phyloP scores from a whole-genome alignment of 1,140 invertebrate species.

The Trichogramma pretiosum region DNA sequence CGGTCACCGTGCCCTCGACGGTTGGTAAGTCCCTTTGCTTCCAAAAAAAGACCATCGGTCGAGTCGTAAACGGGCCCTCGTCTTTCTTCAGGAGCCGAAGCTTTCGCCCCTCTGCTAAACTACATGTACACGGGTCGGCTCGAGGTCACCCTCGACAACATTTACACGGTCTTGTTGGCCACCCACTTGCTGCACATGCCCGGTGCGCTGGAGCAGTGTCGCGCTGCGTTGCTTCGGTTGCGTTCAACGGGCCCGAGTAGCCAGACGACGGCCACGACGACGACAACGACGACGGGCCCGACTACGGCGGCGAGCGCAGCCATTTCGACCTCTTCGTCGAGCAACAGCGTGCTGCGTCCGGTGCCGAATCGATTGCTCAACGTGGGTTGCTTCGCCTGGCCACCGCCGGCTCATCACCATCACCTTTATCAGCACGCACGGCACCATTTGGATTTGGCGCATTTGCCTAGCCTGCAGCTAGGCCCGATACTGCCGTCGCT shows the following conservation, averaged over 20 bases:
- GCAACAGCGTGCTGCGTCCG: conserved; percentile 34
- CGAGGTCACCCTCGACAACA: conserved; percentile 60
- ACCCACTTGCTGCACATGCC: conserved; percentile 71
- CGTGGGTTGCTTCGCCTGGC: conserved; percentile 35
- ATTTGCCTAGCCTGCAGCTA: conserved; percentile 30
- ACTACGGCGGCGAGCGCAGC: conserved; percentile 11
- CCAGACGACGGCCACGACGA: conserved; percentile 35
- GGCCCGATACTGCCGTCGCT: no score
- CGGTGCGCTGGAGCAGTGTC: conserved; percentile 59
- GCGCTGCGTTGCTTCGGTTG: conserved; percentile 42
- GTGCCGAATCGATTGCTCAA: conserved; percentile 38
- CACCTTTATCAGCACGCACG: conserved; percentile 19
- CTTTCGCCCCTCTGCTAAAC: conserved; percentile 61
- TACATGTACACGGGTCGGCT: conserved; percentile 71
- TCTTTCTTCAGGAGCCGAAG: conserved; percentile 47
- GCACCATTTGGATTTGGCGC: conserved; percentile 26
- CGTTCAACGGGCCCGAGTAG: no score
- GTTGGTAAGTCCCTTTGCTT: conserved; percentile 45
- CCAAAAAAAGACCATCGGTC: no score
- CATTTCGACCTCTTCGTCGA: conserved; percentile 1
- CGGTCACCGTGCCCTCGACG: conserved; percentile 36
- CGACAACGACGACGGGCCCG: conserved; percentile 33
- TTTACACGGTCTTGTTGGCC: conserved; percentile 63
- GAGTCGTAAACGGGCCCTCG: no score
- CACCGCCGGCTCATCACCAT: conserved; percentile 22